These are phyloP conservation scores for Enteromius fasciolatus DNA, from an alignment of 2,797 vertebrate genomes.

Conservation along the genomic window DNA sequence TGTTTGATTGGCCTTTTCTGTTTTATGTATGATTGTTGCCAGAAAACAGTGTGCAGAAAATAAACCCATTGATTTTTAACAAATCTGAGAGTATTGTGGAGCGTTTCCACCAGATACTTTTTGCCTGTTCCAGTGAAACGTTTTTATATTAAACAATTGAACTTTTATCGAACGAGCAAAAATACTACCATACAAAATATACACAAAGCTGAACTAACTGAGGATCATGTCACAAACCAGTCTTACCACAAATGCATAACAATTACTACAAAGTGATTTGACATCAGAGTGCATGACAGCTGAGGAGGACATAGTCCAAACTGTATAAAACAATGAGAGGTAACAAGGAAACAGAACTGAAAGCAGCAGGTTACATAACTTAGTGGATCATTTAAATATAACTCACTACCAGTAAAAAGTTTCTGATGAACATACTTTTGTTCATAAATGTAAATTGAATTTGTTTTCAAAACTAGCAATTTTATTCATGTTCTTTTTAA, in stretches of 20 bases:
- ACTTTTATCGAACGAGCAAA: neutral
- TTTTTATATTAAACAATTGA: neutral
- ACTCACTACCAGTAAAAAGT: neutral
- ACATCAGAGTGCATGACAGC: slow-evolving; percentile 27
- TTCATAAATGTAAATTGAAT: neutral
- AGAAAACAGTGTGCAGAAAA: neutral
- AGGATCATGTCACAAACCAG: slow-evolving; percentile 12
- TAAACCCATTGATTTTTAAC: neutral
- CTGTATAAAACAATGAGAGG: slow-evolving; percentile 60
- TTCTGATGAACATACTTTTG: neutral
- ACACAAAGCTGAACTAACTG: slow-evolving; percentile 1
- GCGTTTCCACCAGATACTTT: neutral
- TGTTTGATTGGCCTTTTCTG: slow-evolving; percentile 1
- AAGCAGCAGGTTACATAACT: slow-evolving; percentile 24
- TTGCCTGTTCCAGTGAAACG: neutral
- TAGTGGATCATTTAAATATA: slow-evolving; percentile 23
- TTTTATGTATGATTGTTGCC: neutral
- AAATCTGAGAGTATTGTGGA: neutral
- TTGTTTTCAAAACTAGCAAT: neutral
- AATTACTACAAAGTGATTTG: slow-evolving; percentile 23
- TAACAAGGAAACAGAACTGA: neutral
- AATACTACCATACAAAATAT: neutral
- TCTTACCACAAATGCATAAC: slow-evolving; percentile 10
- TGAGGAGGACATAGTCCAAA: slow-evolving; percentile 49
- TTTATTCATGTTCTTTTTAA: neutral